Conservation (phyloP, 2,888 invertebrate genomes). For the Synergus gifuensis region DNA sequence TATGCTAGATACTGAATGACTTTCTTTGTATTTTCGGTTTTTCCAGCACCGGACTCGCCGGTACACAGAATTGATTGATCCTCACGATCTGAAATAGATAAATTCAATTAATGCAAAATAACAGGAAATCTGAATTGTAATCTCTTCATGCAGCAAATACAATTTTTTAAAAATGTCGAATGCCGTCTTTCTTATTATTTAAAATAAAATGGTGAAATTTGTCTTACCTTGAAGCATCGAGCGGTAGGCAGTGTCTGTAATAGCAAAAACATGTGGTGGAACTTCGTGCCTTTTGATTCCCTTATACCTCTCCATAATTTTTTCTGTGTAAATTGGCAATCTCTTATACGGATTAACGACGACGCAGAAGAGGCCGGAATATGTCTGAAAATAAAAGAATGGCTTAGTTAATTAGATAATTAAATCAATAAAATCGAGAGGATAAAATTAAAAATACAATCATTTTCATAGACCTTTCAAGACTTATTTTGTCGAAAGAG, state of each 20-base stretch:
- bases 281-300: constrained; percentile 99
- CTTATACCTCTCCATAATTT: constrained; percentile 99
- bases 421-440: not conserved
- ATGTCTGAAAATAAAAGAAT: constrained; percentile 88
- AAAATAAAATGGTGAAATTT: not conserved
- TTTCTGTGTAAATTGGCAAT: constrained; percentile 99
- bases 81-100: constrained; percentile 91
- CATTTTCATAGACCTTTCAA: not conserved
- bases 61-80: constrained; percentile 99
- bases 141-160: not conserved
- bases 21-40: constrained; percentile 99
- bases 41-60: constrained; percentile 99
- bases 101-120: not conserved
- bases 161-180: not conserved
- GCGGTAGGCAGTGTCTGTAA: constrained; percentile 99
- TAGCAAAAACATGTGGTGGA: constrained; percentile 99
- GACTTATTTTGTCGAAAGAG: not conserved
- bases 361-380: constrained; percentile 99
- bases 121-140: not conserved
- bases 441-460: not conserved
- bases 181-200: not conserved
- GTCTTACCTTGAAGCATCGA: constrained; percentile 97
- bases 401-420: not conserved
- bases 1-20: constrained; percentile 99
- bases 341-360: constrained; percentile 99